Evolutionary conservation across 2,797 vertebrate species (phyloP).

Genomic region (Fundulus diaphanus): DNA sequence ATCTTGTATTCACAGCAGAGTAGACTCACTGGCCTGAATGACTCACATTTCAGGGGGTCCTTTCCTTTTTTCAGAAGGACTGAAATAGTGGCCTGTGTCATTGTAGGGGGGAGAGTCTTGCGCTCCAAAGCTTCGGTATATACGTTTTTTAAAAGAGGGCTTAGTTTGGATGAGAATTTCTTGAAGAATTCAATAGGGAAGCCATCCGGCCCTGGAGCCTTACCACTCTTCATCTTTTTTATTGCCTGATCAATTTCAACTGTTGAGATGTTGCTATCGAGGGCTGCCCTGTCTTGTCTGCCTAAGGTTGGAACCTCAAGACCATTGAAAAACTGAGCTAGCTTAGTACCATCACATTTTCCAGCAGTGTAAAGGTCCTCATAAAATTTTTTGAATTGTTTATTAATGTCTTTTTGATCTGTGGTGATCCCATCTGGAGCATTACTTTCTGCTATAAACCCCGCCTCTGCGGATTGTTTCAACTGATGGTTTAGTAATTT

Average conservation of each 20-base stretch:
- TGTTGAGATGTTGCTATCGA: slow-evolving; percentile 1
- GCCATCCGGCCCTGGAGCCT: too few relatives aligned
- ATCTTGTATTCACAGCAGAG: not conserved
- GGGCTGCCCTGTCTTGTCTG: not conserved
- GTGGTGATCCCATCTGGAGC: not conserved
- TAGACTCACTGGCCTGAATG: too few relatives aligned
- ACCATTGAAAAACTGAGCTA: not conserved
- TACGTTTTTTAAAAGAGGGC: not conserved
- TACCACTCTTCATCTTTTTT: too few relatives aligned
- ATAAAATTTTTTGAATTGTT: not conserved
- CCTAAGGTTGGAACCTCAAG: not conserved
- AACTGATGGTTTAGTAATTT: not conserved
- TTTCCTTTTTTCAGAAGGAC: too few relatives aligned
- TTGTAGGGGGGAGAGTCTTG: not conserved
- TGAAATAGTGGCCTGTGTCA: too few relatives aligned
- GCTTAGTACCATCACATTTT: not conserved
- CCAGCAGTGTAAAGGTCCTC: not conserved
- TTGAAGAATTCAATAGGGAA: too few relatives aligned
- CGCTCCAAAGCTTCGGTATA: not conserved
- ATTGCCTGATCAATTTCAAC: not conserved
- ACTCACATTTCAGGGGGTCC: too few relatives aligned
- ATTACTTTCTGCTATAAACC: too few relatives aligned
- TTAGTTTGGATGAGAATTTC: not conserved
- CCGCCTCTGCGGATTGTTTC: not conserved
- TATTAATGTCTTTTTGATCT: not conserved